Base-by-base conservation (phyloP, 2,113 vertebrate species). In the Microtus oregoni region DNA sequence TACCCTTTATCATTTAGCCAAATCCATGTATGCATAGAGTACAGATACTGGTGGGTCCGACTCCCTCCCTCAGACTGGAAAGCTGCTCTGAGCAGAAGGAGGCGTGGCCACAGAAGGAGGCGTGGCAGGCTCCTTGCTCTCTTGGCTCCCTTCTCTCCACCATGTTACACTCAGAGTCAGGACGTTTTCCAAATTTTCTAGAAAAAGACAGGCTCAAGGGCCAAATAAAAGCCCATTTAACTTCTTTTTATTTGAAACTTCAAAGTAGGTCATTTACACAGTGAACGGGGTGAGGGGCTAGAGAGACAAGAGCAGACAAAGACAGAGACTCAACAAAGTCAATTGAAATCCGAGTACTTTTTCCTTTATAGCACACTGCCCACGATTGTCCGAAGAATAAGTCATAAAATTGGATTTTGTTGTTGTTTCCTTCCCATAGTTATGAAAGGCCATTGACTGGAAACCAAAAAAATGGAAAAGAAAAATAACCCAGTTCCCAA, bases 241-340 rank as follows among this genome's bases (percentile, higher is more conserved):
- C 96, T 97, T 97, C 94, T 96, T 92, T 97, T 96, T 96, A 95
- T 96, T 94, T 88, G 96, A 85, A 96, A 97, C 93, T 97, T 97
- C 97, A 97, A 98, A 98, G 97, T 98, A 97, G 96, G 96, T 96
- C 97, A 97, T 97, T 97, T 90, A 63, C 94, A 73, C 97, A 93
- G 72, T 68, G 68, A 85, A 96, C 95, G 91, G 91, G 38, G 90
- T 75, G 41, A 11, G 50, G 83, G 92, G 79, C 87, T 85, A 89
- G 44, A 94, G 89, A 92, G 75, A 93, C 94, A 96, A 92, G 63
- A 26, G 76, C 52, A 35, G 90, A 97, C 91, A 92, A 86, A 89
- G 91, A 67, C 50, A 0, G 68, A 95, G 52, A 3, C 91, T 77
- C 78, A 50, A 38, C 78, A 47, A 52, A 47, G 58, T 19, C 78